Base-by-base conservation (phyloP, 2,113 vertebrate species). In the Hippopotamus amphibius region DNA sequence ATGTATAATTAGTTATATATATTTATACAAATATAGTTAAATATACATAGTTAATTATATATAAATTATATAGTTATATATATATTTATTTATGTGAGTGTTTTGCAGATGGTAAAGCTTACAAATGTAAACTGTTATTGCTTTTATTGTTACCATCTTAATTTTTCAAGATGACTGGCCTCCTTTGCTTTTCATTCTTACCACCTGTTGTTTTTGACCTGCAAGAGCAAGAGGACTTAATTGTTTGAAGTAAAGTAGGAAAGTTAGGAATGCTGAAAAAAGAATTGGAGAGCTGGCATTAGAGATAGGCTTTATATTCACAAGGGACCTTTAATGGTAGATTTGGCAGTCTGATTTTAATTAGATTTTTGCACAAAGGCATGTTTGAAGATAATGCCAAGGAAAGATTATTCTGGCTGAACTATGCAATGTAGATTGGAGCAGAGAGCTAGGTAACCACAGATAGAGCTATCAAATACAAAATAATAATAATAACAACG, bases 171-270 rank as follows among this genome's bases (percentile, higher is more conserved):
- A 87, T 83, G 7, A 21, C 22, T 59, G 11, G 16, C 4, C 21
- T 83, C 28, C 2, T 77, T 90, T 86, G 22, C 21, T 82, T 76
- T 94, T 63, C 26, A 94, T 94, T 83, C 26, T 61, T 65, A 96
- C 11, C 28, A 90, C 66, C 53, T 86, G 43, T 65, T 96, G 26
- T 59, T 94, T 88, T 86, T 77, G 63, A 61, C 46, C 69, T 85
- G 28, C 61, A 96, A 92, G 3, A 92, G 1, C 37, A 92, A 89
- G 30, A 90, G 22, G 28, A 87, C 87, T 96, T 94, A 46, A 87
- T 48, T 95, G 13, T 12, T 8, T 79, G 11, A 93, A 96, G 90
- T 79, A 22, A 87, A 93, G 33, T 66, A 87, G 37, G 50, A 57
- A 89, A 80, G 2, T 59, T 15, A 72, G 48, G 22, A 94, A 97